Evolutionary conservation across 2,113 vertebrate genomes (phyloP), one percentile per base, ranked within the genome.

Genomic region (Centrocercus urophasianus): DNA sequence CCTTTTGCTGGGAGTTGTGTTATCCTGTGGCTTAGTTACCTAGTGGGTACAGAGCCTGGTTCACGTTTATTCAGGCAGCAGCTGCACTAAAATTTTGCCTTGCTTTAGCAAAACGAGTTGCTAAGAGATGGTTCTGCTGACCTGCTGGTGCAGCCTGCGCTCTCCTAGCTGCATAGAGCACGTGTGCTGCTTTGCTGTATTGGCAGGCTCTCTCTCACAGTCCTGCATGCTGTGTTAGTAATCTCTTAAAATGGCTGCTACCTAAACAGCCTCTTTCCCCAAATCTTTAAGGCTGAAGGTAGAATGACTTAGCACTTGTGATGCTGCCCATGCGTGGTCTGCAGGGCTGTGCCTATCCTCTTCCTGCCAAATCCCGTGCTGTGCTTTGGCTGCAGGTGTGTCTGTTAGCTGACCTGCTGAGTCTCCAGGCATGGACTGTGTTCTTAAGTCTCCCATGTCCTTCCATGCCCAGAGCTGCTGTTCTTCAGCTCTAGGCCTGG

Each of bases 271-370:
- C 27, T 60, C 30, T n/a, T 54, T 65, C 34, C 57, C 43, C 22
- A 28, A 5, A 60, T 48, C 28, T 42, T 54, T 30, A 54, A 50
- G 77, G 73, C n/a, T 54, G 56, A 28, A 34, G 25, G 64, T 15
- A 34, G 47, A 63, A 34, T 0, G 0, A 10, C 13, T 50, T 38
- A 13, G 52, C 13, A 1, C 40, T 27, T 24, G 19, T 45, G 17
- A 3, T 3, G 24, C 47, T 30, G 21, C 36, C 22, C 25, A 5
- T 27, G 24, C 13, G 27, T 52, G 50, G 50, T 52, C 25, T 13
- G 50, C 50, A 27, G 25, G 50, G 50, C 25, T 25, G 24, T 52
- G 50, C 25, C 50, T 27, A 5, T 27, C 48, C 48, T 48, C 48
- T 24, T 48, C 48, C 48, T 47, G 8, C 45, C 45, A 47, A 19